Evolutionary conservation across 2,888 invertebrate species (phyloP), one percentile per base, ranked within the genome.

Genomic region (Gandaritis pyraliata): DNA sequence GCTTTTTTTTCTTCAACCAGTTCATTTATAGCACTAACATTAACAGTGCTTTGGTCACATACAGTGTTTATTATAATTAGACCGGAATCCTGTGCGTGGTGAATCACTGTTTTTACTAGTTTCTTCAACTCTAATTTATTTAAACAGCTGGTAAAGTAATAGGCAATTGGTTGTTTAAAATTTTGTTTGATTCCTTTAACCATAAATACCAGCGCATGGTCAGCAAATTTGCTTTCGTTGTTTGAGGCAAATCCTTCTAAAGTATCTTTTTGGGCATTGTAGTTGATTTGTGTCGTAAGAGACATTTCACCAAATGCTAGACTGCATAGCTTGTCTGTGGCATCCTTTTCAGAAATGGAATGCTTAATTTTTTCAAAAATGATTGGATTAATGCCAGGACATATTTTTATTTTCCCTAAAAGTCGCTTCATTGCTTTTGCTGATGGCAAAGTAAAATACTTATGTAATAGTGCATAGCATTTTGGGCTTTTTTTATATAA

Each of bases 171-270:
- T 43, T 43, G 43, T 15, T 43, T 43, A 16, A 10, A 43, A 16
- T 43, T 43, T 10, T 43, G 7, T 10, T 16, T 18, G 8, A 43
- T 11, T 11, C 43, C 43, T 15, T 18, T 16, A 16, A 43, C 2
- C 43, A 43, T 43, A 16, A 43, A 43, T 6, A 43, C 43, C 10
- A 43, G 16, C 2, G 43, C 43, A 43, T 43, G 43, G 10, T 43
- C 43, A 10, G 43, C 43, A 43, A 43, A 16, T 43, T 15, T 16
- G 6, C 11, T 11, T 8, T 43, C 41, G 7, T 41, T 13, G 12
- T 15, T 41, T 41, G 13, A 12, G 13, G 41, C 41, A 41, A 41
- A 41, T 1, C 41, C 41, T 41, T 41, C 41, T 15, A 41, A 10
- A 15, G 3, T 15, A 1, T 41, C 41, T 15, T 41, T 41, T 15